Conservation (phyloP, 2,888 invertebrate species). For the Eremobia ochroleuca region DNA sequence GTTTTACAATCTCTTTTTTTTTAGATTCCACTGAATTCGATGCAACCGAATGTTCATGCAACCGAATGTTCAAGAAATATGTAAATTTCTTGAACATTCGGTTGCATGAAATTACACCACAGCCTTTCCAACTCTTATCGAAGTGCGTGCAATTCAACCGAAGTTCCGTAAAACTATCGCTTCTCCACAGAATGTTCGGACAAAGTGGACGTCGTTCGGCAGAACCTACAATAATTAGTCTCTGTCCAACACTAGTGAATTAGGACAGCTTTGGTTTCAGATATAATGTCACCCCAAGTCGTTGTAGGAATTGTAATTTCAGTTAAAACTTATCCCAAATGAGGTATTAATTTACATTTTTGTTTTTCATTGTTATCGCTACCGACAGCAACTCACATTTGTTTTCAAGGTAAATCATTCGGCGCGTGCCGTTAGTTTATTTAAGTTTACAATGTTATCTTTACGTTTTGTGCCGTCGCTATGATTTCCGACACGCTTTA, state of each 20-base stretch:
- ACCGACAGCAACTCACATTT: slow-evolving; percentile 90
- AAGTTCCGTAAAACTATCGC: slow-evolving; percentile 17
- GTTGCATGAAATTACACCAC: not conserved
- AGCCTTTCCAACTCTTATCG: slow-evolving; percentile 5
- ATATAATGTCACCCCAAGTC: slow-evolving; percentile 15
- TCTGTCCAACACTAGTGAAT: slow-evolving; percentile 25
- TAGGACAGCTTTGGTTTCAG: slow-evolving; percentile 5
- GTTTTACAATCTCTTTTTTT: not conserved
- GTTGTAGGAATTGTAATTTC: slow-evolving; percentile 49
- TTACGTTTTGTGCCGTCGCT: slow-evolving; percentile 76
- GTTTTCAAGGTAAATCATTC: slow-evolving; percentile 88
- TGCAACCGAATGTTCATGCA: too few relatives aligned
- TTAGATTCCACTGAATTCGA: not conserved
- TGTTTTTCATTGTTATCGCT: slow-evolving; percentile 86
- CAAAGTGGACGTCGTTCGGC: not conserved
- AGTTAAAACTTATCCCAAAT: slow-evolving; percentile 48
- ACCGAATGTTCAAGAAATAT: too few relatives aligned
- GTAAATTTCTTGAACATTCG: not conserved
- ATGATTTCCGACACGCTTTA: slow-evolving; percentile 75
- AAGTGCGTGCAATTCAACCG: not conserved
- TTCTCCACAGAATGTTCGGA: not conserved
- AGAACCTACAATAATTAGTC: slow-evolving; percentile 23
- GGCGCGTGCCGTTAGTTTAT: slow-evolving; percentile 72
- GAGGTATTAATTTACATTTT: slow-evolving; percentile 76
- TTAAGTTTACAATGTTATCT: slow-evolving; percentile 66